Evolutionary conservation across 2,797 vertebrate species (phyloP), one percentile per base, ranked within the genome.

Genomic region (Pelobates cultripes): DNA sequence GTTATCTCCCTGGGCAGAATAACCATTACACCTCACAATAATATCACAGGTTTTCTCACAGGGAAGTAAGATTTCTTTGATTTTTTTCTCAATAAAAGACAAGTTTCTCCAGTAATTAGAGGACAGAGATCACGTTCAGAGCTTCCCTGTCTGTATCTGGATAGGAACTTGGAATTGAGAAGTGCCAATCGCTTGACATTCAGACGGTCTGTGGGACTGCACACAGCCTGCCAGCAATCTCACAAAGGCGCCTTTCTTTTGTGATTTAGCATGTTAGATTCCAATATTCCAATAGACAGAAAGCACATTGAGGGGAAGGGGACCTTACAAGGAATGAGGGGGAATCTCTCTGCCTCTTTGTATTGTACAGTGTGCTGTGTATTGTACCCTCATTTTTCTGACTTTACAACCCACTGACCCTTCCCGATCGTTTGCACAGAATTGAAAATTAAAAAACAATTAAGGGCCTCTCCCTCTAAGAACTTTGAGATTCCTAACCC

Each of bases 191-290:
- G 40, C 4, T 74, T 83, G 81, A 78, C 81, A 83, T 83, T 78
- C 70, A 63, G 70, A 8, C 15, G 9, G 51, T 73, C 81, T 69
- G 81, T 69, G 70, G 81, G 81, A 63, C 70, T 73, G 15, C 41
- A 41, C 14, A 6, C 41, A 14, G 7, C 40, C 42, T 73, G 81
- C 75, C 75, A 82, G 72, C 3, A 43, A 10, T 15, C 43, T 60
- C 42, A 82, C 70, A 82, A 82, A 78, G 81, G 55, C n/a, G 47
- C 15, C 75, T 68, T 82, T 82, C 75, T 82, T 70, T 43, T 82
- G 70, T 69, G 41, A 3, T 70, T 42, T 14, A n/a, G 40, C 40
- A 28, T 28, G 57, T 75, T 41, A 40, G 42, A 69, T 77, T 47
- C 75, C 81, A 82, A 71, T 70, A 64, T 66, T 17, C 40, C 41